Evolutionary conservation across 2,113 vertebrate genomes (phyloP).

Genomic region (Ictalurus punctatus): DNA sequence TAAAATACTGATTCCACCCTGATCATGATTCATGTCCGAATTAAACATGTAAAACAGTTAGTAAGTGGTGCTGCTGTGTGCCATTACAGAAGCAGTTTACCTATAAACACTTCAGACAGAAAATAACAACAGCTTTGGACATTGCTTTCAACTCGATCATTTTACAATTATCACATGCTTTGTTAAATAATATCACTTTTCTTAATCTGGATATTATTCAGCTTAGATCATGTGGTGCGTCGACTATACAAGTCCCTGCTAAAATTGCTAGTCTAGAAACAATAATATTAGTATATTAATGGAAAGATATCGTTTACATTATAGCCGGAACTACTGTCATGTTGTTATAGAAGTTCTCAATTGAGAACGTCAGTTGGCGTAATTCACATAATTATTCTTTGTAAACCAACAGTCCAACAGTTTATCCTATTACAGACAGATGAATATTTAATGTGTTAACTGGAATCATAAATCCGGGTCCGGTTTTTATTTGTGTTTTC

Average conservation of each 20-base stretch:
- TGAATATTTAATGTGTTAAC: background rate
- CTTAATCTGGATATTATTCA: no score
- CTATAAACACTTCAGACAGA: no score
- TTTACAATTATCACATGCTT: background rate
- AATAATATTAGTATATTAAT: background rate
- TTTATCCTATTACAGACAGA: background rate
- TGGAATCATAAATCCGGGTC: background rate
- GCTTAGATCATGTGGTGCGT: no score
- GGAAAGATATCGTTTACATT: background rate
- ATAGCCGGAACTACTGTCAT: background rate
- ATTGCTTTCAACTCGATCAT: background rate
- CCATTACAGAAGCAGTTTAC: no score
- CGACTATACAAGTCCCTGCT: no score
- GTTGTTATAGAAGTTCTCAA: background rate
- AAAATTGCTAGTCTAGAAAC: background rate
- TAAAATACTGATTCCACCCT: no score
- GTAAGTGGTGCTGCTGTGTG: no score
- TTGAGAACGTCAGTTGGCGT: background rate
- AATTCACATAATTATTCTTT: background rate
- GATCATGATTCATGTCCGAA: background rate
- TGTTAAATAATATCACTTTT: no score
- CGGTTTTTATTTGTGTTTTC: background rate
- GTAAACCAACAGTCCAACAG: background rate
- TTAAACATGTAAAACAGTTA: no score
- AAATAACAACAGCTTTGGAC: no score